Base-by-base conservation (phyloP, 1,140 invertebrate species). In the Colletes latitarsis region DNA sequence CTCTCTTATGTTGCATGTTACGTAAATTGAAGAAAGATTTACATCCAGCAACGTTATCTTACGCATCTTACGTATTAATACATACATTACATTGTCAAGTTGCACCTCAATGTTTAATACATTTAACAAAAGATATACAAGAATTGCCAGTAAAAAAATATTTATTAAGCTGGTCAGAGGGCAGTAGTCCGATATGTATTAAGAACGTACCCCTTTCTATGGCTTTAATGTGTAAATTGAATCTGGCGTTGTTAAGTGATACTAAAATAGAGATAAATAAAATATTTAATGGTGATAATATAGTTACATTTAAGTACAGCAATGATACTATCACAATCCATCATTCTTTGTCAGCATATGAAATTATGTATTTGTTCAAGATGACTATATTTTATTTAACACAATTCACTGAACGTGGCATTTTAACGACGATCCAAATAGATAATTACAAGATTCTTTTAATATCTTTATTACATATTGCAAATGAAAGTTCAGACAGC, bases 51-150 rank as follows among this genome's bases (percentile, higher is more conserved):
- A 46, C 90, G n/a, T n/a, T 79, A 21, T 21, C 73, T 46, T 92
- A 90, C 66, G 17, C 93, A 12, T 86, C 87, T 17, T 82, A 86
- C 19, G 72, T 93, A 30, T 85, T 89, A 12, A 49, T 84, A 6
- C 84, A 93, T 58, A 88, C 88, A 17, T 81, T 93, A 8, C 91
- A 93, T 77, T 89, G 84, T 73, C 92, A 93, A 88, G 82, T 88
- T n/a, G 81, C 79, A 5, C 86, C 89, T 5, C 81, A 83, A 39
- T 52, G 82, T 74, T 88, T 93, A 6, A 82, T 89, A 46, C 8
- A 85, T 49, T 66, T 93, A 6, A 19, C 81, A 21, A 46, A 73
- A 46, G 77, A 88, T 57, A 70, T 90, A 8, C n/a, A 80, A n/a
- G 49, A 84, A 12, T 82, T 90, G 17, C 84, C 82, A 30, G 66